These are phyloP conservation scores for Sebastes flavidus DNA, from an alignment of 2,797 vertebrate species.

Conservation along the genomic window DNA sequence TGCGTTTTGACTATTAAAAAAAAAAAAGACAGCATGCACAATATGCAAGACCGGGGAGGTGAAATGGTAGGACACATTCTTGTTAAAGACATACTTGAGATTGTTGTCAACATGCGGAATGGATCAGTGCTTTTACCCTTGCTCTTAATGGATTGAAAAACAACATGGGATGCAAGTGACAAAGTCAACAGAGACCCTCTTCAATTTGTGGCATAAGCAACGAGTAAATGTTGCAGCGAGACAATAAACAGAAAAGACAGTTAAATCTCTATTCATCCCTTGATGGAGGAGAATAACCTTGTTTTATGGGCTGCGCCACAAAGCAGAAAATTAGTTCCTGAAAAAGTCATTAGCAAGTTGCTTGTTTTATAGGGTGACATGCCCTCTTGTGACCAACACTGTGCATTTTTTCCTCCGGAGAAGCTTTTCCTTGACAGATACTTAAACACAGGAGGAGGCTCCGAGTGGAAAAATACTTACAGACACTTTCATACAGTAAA, in stretches of 20 bases:
- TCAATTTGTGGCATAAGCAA: slow-evolving; percentile 66
- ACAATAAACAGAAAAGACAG: slow-evolving; percentile 80
- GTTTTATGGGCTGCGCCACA: slow-evolving; percentile 79
- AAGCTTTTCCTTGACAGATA: slow-evolving; percentile 61
- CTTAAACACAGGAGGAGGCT: slow-evolving; percentile 56
- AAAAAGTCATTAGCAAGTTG: slow-evolving; percentile 85
- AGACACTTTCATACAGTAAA: slow-evolving; percentile 21
- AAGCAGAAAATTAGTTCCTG: slow-evolving; percentile 84
- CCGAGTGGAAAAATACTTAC: slow-evolving; percentile 53
- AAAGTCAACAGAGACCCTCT: slow-evolving; percentile 55
- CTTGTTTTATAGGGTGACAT: slow-evolving; percentile 79
- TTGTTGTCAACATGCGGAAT: slow-evolving; percentile 21
- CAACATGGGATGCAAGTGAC: slow-evolving; percentile 33
- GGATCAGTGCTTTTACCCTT: slow-evolving; percentile 28
- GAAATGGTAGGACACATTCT: background rate
- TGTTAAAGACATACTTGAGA: slow-evolving; percentile 29
- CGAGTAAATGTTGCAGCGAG: slow-evolving; percentile 69
- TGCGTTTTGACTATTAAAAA: slow-evolving; percentile 42
- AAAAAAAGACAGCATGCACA: background rate
- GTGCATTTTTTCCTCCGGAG: slow-evolving; percentile 50
- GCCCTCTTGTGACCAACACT: slow-evolving; percentile 75
- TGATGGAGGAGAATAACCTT: slow-evolving; percentile 78
- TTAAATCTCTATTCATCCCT: slow-evolving; percentile 85
- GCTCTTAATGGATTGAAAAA: slow-evolving; percentile 26
- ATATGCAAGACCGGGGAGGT: slow-evolving; percentile 8